Evolutionary conservation across 2,888 invertebrate genomes (phyloP).

Genomic region (Fragum fragum): DNA sequence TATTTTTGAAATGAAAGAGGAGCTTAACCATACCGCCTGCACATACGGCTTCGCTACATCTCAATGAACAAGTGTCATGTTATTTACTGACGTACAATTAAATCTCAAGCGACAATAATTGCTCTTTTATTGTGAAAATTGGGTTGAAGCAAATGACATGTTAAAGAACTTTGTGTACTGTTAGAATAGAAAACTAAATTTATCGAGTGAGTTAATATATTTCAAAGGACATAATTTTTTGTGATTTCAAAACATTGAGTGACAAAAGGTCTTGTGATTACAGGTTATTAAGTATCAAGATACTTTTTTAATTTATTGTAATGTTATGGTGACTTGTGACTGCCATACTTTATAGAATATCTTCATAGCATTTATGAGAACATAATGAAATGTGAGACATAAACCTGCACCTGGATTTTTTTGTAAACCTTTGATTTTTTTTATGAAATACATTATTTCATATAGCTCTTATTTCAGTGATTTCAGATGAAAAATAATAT

Average conservation of each 20-base stretch:
- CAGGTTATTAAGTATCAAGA: neutral
- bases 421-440: neutral
- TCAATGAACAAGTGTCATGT: slow-evolving; percentile 3
- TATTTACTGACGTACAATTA: slow-evolving; percentile 18
- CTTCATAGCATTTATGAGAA: neutral
- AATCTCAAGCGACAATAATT: slow-evolving; percentile 3
- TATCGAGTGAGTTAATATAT: slow-evolving; percentile 11
- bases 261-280: slow-evolving; percentile 8
- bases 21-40: neutral
- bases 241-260: slow-evolving; percentile 12
- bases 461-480: too few relatives aligned
- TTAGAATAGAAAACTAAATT: neutral
- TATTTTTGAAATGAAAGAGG: neutral
- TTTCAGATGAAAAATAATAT: too few relatives aligned
- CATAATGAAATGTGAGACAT: neutral
- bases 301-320: slow-evolving; percentile 21
- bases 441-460: too few relatives aligned
- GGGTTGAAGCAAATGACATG: slow-evolving; percentile 9
- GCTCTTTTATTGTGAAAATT: slow-evolving; percentile 15
- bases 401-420: neutral
- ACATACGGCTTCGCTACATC: neutral
- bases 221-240: slow-evolving; percentile 10
- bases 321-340: slow-evolving; percentile 4
- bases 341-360: slow-evolving; percentile 15
- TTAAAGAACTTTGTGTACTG: neutral